A percentile compares a stretch with the other conserved stretches of the same genome.
Evolutionary conservation across 2,113 vertebrate genomes (phyloP).

Genomic region (Entelurus aequoreus): DNA sequence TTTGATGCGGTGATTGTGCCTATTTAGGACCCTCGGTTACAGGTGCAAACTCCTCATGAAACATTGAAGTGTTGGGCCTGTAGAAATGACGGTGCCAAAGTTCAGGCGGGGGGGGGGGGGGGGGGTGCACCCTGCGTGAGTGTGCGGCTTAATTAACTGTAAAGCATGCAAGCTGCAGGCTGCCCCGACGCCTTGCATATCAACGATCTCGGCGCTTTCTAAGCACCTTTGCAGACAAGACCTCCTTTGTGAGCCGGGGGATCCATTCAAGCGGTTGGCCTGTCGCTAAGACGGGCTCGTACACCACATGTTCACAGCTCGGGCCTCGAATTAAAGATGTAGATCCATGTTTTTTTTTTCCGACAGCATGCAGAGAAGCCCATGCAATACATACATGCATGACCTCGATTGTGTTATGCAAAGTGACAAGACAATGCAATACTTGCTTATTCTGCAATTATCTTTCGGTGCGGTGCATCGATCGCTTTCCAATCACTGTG

Average conservation of each 20-base stretch:
- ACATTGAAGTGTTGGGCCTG: constrained; percentile 22
- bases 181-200: constrained; percentile 79
- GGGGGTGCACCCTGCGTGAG: no score
- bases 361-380: constrained; percentile 2
- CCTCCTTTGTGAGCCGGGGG: constrained; percentile 76
- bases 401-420: no score
- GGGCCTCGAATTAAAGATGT: not conserved
- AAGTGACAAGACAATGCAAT: no score
- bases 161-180: constrained; percentile 70
- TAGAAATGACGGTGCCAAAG: constrained; percentile 44
- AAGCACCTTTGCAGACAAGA: constrained; percentile 75
- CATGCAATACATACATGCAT: not conserved
- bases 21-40: not conserved
- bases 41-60: constrained; percentile 10
- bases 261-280: constrained; percentile 58
- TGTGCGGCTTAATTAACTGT: constrained; percentile 74
- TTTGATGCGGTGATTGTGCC: not conserved
- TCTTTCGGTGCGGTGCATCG: not conserved
- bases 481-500: not conserved
- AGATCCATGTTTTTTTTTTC: constrained; percentile 7
- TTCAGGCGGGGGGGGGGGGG: constrained; percentile 27
- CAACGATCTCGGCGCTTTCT: constrained; percentile 76
- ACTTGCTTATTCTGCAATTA: not conserved
- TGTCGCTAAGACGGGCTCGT: constrained; percentile 23
- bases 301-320: constrained; percentile 25